Conservation (phyloP, 2,113 vertebrate genomes). For the Mustela lutreola region DNA sequence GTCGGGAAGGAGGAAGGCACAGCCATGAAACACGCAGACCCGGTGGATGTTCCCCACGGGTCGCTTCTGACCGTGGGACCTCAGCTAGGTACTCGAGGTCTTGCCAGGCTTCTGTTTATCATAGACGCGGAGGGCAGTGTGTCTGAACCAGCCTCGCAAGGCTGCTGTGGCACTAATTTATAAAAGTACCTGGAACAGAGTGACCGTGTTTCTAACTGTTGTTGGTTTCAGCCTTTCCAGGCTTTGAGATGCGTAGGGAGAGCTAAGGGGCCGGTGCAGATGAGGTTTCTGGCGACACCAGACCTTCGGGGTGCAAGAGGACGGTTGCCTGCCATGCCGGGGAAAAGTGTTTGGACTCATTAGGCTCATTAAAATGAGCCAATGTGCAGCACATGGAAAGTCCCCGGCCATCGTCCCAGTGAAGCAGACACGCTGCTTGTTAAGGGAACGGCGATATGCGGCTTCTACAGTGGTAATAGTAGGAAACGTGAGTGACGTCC, state of each 20-base stretch:
- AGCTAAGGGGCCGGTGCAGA: rapidly evolving
- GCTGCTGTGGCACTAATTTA: rapidly evolving
- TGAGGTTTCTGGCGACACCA: rapidly evolving
- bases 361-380: neutral
- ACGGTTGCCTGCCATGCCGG: rapidly evolving
- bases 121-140: rapidly evolving
- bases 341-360: neutral
- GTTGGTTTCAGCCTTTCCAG: rapidly evolving
- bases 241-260: rapidly evolving
- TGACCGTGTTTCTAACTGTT: rapidly evolving
- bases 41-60: rapidly evolving
- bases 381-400: rapidly evolving
- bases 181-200: rapidly evolving
- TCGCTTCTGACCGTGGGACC: rapidly evolving
- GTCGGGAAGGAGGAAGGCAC: rapidly evolving
- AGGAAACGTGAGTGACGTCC: neutral
- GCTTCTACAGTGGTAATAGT: neutral
- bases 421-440: slow-evolving; percentile 34
- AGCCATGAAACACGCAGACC: too few species aligned
- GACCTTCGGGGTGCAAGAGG: too few species aligned
- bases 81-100: rapidly evolving
- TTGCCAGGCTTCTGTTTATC: too few species aligned
- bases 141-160: rapidly evolving
- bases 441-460: neutral
- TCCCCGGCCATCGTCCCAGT: slow-evolving; percentile 25